phyloP scores from a whole-genome alignment of 2,797 vertebrate species.

The Sebastes cheni region DNA sequence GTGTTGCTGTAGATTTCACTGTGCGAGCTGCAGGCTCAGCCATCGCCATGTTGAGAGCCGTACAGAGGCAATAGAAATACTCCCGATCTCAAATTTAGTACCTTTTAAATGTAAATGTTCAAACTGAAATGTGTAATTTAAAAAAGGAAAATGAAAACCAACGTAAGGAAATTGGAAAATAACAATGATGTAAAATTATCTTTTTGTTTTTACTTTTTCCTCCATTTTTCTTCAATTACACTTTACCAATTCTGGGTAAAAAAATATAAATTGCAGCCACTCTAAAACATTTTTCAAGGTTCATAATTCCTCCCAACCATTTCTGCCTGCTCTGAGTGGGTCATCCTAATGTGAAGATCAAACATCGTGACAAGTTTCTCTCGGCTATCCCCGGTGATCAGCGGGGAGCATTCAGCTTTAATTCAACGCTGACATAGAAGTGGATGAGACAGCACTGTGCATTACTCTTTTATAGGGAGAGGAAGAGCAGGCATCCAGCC shows the following conservation, averaged over 20 bases:
- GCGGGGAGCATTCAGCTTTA: conserved; percentile 37
- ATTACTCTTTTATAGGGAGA: conserved; percentile 37
- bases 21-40: too few relatives aligned
- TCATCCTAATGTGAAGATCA: conserved; percentile 27
- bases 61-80: not conserved
- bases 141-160: too few relatives aligned
- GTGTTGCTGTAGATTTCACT: too few relatives aligned
- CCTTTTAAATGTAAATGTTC: not conserved
- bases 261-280: not conserved
- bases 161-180: too few relatives aligned
- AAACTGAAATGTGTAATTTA: not conserved
- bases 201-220: not conserved
- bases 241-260: not conserved
- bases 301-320: not conserved
- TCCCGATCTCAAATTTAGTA: not conserved
- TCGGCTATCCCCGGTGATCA: not conserved
- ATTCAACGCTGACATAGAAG: conserved; percentile 25
- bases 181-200: not conserved
- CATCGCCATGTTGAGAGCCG: too few relatives aligned
- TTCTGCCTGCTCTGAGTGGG: not conserved
- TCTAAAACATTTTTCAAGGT: not conserved
- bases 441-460: conserved; percentile 5
- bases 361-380: conserved; percentile 33
- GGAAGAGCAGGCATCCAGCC: conserved; percentile 22
- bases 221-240: not conserved